A percentile compares a stretch with the other conserved stretches of the same genome.
phyloP scores from a whole-genome alignment of 1,140 invertebrate genomes.

The Stegodyphus dumicola region DNA sequence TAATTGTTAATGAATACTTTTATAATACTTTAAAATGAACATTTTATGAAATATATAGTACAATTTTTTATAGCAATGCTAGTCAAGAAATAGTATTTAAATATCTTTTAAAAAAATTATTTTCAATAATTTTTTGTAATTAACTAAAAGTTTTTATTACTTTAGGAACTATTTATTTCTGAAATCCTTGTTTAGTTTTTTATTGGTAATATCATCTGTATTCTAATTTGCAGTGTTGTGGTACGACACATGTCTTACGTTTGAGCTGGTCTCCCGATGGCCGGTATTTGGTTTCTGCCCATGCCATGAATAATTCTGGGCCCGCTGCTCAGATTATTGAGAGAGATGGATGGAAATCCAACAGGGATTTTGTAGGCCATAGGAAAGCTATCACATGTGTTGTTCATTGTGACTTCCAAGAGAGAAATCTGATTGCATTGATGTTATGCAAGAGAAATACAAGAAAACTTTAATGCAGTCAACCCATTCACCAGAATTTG shows the following conservation, averaged over 20 bases:
- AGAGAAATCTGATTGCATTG: too few relatives aligned
- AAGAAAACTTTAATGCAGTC: too few relatives aligned
- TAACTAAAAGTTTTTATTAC: neutral
- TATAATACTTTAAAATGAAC: too few relatives aligned
- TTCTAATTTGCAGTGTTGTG: slow-evolving; percentile 75
- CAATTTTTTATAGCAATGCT: too few relatives aligned
- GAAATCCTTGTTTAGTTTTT: neutral
- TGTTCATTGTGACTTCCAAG: too few relatives aligned
- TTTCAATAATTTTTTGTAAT: too few relatives aligned
- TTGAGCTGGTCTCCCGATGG: slow-evolving; percentile 98
- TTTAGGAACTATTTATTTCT: neutral
- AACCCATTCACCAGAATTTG: too few relatives aligned
- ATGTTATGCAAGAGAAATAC: too few relatives aligned
- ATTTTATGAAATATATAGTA: too few relatives aligned
- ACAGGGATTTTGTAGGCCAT: slow-evolving; percentile 98
- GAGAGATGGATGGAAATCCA: slow-evolving; percentile 88
- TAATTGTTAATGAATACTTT: too few relatives aligned
- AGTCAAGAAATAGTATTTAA: too few relatives aligned
- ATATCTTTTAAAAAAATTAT: too few relatives aligned
- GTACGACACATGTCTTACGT: slow-evolving; percentile 91
- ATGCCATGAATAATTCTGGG: slow-evolving; percentile 97
- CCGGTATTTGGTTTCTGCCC: slow-evolving; percentile 93
- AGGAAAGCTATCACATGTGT: slow-evolving; percentile 96
- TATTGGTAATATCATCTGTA: neutral
- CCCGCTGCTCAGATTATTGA: slow-evolving; percentile 74